phyloP scores from a whole-genome alignment of 2,113 vertebrate genomes.

The Thalassarche chlororhynchos region DNA sequence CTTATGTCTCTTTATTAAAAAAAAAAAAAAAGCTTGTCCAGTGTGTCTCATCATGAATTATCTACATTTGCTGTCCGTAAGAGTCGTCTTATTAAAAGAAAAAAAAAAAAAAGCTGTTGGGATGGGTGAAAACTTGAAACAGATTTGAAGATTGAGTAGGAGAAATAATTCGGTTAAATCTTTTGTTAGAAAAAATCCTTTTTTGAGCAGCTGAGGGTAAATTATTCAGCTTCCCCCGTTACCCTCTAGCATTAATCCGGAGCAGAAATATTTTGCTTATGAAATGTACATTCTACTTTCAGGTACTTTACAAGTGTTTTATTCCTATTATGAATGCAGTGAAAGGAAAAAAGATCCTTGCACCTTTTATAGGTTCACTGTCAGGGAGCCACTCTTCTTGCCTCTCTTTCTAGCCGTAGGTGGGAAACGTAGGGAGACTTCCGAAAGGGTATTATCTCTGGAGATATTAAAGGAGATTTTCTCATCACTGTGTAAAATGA shows the following conservation, averaged over 20 bases:
- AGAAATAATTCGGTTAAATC: not conserved
- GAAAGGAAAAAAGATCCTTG: not conserved
- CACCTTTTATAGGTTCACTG: not conserved
- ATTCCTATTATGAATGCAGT: not conserved
- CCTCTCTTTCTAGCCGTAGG: not conserved
- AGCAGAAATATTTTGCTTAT: not conserved
- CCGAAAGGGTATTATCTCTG: not conserved
- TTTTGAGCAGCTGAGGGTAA: not conserved
- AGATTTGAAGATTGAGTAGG: not conserved
- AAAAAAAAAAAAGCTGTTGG: not conserved
- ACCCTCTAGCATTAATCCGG: not conserved
- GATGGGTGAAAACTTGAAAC: not conserved
- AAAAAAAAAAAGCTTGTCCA: not conserved
- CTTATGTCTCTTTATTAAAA: not conserved
- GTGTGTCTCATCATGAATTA: not conserved
- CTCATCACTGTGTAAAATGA: not conserved
- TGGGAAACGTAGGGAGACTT: not conserved
- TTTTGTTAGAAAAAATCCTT: not conserved
- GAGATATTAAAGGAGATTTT: not conserved
- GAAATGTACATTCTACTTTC: not conserved
- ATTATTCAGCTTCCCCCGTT: not conserved
- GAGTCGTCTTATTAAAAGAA: not conserved
- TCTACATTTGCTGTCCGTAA: not conserved
- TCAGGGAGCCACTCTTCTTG: not conserved
- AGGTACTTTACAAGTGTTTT: not conserved